Conservation (phyloP, 2,113 vertebrate species). For the Notarius lentiginosus region DNA sequence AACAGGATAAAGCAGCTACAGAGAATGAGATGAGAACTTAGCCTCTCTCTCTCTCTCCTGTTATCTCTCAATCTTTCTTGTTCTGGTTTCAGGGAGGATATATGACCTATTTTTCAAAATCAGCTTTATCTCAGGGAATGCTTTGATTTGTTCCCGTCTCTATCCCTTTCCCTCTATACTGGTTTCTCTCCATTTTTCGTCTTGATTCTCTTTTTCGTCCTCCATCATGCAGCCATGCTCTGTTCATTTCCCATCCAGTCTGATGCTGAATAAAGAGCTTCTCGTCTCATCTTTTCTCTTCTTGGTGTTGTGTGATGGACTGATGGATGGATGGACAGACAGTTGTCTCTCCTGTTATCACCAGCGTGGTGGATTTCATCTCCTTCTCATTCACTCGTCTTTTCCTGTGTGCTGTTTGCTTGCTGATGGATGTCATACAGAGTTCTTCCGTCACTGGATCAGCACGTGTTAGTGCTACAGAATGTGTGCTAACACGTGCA, state of each 20-base stretch:
- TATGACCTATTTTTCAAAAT: conserved; percentile 73
- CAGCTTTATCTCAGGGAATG: conserved; percentile 49
- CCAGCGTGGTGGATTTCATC: neutral
- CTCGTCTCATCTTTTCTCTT: neutral
- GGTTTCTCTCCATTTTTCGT: conserved; percentile 45
- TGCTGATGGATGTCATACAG: neutral
- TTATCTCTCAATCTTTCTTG: conserved; percentile 48
- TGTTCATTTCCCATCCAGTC: conserved; percentile 31
- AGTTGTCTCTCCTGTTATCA: neutral
- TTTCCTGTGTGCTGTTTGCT: neutral
- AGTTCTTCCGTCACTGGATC: neutral
- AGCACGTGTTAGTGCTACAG: neutral
- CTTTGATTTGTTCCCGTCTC: conserved; percentile 42
- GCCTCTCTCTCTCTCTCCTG: neutral
- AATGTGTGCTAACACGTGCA: neutral
- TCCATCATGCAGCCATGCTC: neutral
- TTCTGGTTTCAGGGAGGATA: conserved; percentile 63
- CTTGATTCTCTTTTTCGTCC: conserved; percentile 5
- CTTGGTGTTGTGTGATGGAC: neutral
- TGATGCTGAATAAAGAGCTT: neutral
- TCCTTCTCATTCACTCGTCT: neutral
- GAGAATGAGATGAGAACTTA: neutral
- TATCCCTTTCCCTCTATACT: neutral
- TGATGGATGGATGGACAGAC: neutral
- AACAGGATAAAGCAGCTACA: too few species aligned